Base-by-base conservation (phyloP, 2,797 vertebrate genomes). In the Eutrigla gurnardus region DNA sequence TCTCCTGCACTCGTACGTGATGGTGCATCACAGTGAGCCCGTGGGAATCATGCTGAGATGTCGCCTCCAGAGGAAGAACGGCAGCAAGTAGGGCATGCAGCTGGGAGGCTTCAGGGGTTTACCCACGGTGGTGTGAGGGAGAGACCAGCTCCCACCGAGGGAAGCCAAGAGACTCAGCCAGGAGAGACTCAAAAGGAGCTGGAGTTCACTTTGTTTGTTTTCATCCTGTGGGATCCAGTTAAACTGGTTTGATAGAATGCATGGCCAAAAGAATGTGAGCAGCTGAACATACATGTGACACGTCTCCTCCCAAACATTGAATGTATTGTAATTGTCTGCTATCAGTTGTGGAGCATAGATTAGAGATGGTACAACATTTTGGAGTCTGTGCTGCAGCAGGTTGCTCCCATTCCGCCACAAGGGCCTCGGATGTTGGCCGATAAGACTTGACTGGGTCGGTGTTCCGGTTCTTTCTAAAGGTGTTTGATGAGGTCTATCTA, bases 31-130 rank as follows among this genome's bases (percentile, higher is more conserved):
- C n/a, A 32, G 50, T 32, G 40, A 43, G 14, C 12, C 10, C 40
- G 55, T 47, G 33, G n/a, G 47, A 60, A 64, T 53, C 35, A 25
- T 36, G 58, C 37, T 67, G 64, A 66, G 58, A 65, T 55, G 58
- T 55, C 1, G 2, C 72, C 25, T 39, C 53, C 2, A 46, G 35
- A 77, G 71, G 65, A 73, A 52, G 8, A 58, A 35, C 5, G 39
- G 61, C 17, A 60, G 68, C 57, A 55, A 63, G 35, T 63, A 25
- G 35, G 49, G 45, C 43, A 42, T 13, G 40, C 42, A 46, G 61
- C 1, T 0, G n/a, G 17, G 33, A 25, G 36, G 14, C 1, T 42
- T 52, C n/a, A n/a, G 18, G 42, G 50, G 32, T 57, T 73, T 67
- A 58, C 49, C 6, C 50, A 1, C 25, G 25, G 25, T 25, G 25